These are phyloP conservation scores for Triplophysa rosa DNA, from an alignment of 2,113 vertebrate genomes.

Conservation along the genomic window DNA sequence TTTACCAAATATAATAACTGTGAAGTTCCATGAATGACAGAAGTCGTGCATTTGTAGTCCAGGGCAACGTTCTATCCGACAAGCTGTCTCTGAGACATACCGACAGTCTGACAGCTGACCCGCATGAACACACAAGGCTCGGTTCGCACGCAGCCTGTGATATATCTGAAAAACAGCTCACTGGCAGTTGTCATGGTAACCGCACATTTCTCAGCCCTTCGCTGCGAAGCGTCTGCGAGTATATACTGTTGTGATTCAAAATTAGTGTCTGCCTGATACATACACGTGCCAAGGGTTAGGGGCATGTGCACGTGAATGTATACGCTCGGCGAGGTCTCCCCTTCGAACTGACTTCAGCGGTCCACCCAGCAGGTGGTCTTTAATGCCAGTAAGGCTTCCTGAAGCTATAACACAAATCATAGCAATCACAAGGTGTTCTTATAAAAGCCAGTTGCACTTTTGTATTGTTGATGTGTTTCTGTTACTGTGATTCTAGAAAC, in stretches of 20 bases:
- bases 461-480: background rate
- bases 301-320: background rate
- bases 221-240: constrained; percentile 32
- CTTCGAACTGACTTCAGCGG: background rate
- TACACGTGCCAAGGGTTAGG: constrained; percentile 9
- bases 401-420: constrained; percentile 1
- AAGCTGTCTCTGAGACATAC: background rate
- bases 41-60: background rate
- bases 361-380: constrained; percentile 1
- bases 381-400: constrained; percentile 13
- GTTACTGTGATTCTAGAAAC: background rate
- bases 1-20: too few species aligned
- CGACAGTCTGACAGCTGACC: constrained; percentile 24
- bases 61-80: background rate
- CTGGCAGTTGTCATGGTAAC: constrained; percentile 66
- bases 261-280: constrained; percentile 30
- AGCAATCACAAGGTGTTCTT: background rate
- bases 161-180: constrained; percentile 21
- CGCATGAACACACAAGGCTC: constrained; percentile 6
- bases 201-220: constrained; percentile 44
- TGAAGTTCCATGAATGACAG: background rate
- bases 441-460: background rate
- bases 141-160: constrained; percentile 32
- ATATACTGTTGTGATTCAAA: constrained; percentile 31
- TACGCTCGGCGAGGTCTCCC: background rate